Evolutionary conservation across 2,797 vertebrate species (phyloP).

Genomic region (Girardinus metallicus): DNA sequence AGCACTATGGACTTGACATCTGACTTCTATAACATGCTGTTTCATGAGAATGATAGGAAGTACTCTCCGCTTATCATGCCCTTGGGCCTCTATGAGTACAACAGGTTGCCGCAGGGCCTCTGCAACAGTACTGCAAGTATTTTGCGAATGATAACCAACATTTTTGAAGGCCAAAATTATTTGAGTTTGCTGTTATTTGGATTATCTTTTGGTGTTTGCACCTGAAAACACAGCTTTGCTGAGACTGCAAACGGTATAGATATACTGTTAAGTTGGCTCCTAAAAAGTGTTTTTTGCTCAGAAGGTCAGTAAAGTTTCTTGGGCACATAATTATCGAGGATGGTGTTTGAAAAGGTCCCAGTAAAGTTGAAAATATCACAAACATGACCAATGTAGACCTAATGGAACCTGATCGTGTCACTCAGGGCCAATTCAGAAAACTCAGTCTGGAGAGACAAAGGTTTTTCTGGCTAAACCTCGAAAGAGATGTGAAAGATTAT

Average conservation of each 20-base stretch:
- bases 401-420: constrained; percentile 31
- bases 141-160: constrained; percentile 38
- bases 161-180: constrained; percentile 39
- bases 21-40: background rate
- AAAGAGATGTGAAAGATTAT: no score
- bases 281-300: constrained; percentile 33
- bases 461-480: no score
- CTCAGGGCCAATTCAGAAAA: background rate
- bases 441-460: no score
- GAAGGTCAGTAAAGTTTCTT: constrained; percentile 25
- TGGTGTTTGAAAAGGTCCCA: constrained; percentile 14
- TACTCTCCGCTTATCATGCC: constrained; percentile 27
- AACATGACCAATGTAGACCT: constrained; percentile 7
- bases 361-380: constrained; percentile 19
- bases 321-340: constrained; percentile 12
- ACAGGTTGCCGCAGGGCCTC: constrained; percentile 21
- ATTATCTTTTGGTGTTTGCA: constrained; percentile 35
- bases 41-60: constrained; percentile 9
- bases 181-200: constrained; percentile 20
- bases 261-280: constrained; percentile 35
- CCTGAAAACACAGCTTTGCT: constrained; percentile 6
- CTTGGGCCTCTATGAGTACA: constrained; percentile 25
- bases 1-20: constrained; percentile 13
- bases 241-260: constrained; percentile 16
- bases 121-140: constrained; percentile 40